Evolutionary conservation across 1,140 invertebrate genomes (phyloP).

Genomic region (Battus philenor): DNA sequence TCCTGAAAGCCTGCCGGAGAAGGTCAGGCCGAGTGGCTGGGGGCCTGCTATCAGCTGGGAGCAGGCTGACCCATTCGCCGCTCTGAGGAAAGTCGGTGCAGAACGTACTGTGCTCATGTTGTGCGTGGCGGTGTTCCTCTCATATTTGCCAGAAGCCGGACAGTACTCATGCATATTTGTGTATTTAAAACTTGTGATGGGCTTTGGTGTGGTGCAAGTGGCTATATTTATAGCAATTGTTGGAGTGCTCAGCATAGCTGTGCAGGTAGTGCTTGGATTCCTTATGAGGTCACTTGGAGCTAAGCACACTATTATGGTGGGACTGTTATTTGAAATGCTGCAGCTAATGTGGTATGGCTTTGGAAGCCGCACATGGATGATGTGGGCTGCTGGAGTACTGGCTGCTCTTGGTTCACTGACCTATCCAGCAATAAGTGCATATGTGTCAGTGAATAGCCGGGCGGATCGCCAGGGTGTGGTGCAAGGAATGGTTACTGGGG

Average conservation of each 20-base stretch:
- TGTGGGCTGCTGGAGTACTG: constrained; percentile 98
- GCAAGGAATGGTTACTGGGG: constrained; percentile 98
- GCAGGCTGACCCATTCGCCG: constrained; percentile 97
- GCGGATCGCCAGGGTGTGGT: constrained; percentile 98
- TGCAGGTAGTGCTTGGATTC: constrained; percentile 93
- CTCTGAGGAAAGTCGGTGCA: constrained; percentile 94
- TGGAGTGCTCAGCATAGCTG: constrained; percentile 96
- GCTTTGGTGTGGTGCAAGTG: constrained; percentile 95
- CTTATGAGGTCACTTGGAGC: constrained; percentile 91
- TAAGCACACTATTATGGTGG: constrained; percentile 98
- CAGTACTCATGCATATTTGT: constrained; percentile 99
- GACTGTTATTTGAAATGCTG: constrained; percentile 96
- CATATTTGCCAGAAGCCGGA: constrained; percentile 98
- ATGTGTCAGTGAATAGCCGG: constrained; percentile 97
- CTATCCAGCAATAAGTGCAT: constrained; percentile 99
- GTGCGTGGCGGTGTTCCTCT: constrained; percentile 97
- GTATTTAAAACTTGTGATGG: constrained; percentile 98
- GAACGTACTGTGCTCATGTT: constrained; percentile 97
- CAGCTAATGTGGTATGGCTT: constrained; percentile 99
- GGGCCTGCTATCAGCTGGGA: constrained; percentile 94
- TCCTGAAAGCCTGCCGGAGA: constrained; percentile 97
- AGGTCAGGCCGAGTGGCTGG: constrained; percentile 87
- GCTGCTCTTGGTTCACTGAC: constrained; percentile 96
- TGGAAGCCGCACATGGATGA: constrained; percentile 87
- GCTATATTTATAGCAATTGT: constrained; percentile 98